Conservation (phyloP, 2,797 vertebrate genomes). For the Gymnodraco acuticeps region DNA sequence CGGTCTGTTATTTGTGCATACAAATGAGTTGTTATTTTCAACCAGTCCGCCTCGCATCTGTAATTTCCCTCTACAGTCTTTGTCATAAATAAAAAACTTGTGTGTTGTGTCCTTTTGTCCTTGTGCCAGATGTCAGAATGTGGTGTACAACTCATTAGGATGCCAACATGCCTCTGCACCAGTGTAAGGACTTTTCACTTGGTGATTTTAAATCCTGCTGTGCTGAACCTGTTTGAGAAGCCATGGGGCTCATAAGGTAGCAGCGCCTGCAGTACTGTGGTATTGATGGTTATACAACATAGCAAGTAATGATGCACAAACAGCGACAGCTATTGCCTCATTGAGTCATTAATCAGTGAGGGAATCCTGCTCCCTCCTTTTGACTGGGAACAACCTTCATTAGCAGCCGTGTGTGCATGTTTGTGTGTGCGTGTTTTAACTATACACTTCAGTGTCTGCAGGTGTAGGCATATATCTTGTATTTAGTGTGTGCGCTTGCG, state of each 20-base stretch:
- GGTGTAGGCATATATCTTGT: conserved; percentile 35
- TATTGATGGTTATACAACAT: conserved; percentile 50
- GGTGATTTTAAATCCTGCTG: conserved; percentile 37
- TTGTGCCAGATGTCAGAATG: conserved; percentile 73
- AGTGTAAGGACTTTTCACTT: conserved; percentile 36
- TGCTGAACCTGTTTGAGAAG: conserved; percentile 15
- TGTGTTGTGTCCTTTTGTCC: conserved; percentile 69
- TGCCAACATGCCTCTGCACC: conserved; percentile 46
- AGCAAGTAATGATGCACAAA: conserved; percentile 71
- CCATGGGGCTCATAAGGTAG: conserved; percentile 30
- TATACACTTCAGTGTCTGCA: conserved; percentile 44
- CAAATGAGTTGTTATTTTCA: too few relatives aligned
- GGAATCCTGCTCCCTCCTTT: conserved; percentile 71
- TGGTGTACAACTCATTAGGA: conserved; percentile 59
- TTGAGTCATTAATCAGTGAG: conserved; percentile 77
- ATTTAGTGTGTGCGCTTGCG: too few relatives aligned
- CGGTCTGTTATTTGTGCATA: background rate
- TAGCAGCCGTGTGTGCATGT: conserved; percentile 42
- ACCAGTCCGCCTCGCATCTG: background rate
- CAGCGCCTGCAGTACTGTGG: conserved; percentile 37
- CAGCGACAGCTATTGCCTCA: conserved; percentile 56
- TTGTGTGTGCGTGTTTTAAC: conserved; percentile 29
- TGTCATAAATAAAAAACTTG: background rate
- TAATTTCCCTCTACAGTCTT: background rate
- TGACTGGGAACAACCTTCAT: conserved; percentile 77